A percentile compares a stretch with the other conserved stretches of the same genome.
phyloP scores from a whole-genome alignment of 2,888 invertebrate genomes.

The Temnothorax rugatulus region DNA sequence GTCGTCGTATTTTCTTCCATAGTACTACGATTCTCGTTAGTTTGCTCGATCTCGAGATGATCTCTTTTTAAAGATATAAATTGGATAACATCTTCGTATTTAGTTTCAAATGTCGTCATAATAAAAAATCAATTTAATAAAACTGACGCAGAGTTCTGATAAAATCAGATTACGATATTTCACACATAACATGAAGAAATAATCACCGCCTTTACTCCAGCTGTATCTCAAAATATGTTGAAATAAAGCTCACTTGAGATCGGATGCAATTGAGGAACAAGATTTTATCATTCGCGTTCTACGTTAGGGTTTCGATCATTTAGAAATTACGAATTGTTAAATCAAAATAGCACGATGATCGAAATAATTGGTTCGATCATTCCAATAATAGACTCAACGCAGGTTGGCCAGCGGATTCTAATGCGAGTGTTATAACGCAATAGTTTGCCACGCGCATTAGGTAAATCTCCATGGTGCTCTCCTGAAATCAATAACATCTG shows the following conservation, averaged over 20 bases:
- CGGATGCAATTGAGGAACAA: background rate
- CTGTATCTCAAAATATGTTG: background rate
- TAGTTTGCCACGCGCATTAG: background rate
- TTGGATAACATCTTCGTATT: background rate
- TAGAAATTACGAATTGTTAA: background rate
- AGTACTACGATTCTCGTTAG: background rate
- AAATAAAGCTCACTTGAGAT: background rate
- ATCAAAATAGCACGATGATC: background rate
- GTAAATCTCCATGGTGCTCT: background rate
- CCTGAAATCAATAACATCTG: constrained; percentile 38
- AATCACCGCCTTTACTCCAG: background rate
- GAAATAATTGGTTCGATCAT: background rate
- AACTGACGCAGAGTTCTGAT: background rate
- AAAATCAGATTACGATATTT: background rate
- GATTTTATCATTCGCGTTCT: background rate
- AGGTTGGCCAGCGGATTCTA: background rate
- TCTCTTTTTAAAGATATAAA: background rate
- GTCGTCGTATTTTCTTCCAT: background rate
- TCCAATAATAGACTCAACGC: background rate
- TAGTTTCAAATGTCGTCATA: background rate
- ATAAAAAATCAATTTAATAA: background rate
- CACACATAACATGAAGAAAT: background rate
- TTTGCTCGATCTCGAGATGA: background rate
- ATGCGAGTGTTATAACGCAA: background rate
- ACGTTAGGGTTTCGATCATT: background rate